Evolutionary conservation across 2,888 invertebrate genomes (phyloP), one percentile per base, ranked within the genome.

Genomic region (Abrostola triplasia): DNA sequence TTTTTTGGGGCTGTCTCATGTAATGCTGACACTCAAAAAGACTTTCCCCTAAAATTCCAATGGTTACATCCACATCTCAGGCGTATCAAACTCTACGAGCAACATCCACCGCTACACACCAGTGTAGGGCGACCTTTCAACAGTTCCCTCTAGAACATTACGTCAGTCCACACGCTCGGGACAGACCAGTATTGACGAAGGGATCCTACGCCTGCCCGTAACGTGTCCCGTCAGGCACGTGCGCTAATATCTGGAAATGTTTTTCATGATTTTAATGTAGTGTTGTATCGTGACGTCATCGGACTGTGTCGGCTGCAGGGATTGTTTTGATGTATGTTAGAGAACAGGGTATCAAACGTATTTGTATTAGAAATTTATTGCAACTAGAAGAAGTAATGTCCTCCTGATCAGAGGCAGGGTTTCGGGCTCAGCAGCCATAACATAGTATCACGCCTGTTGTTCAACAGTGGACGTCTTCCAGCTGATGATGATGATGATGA

Each of bases 131-230:
- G 7, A 67, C 42, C 42, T 44, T 71, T 57, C 9, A n/a, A 0
- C 24, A n/a, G n/a, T 50, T 47, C 10, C 4, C 38, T 50, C 36
- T 41, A 47, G 9, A 48, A 12, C n/a, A n/a, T 72, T 59, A 64
- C 59, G 67, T 72, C 65, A 71, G 35, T 10, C 47, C 65, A 37
- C 13, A 8, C 35, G 76, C 40, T 56, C 37, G 0, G 0, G 12
- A 54, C 70, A 71, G 77, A 24, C 37, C 35, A n/a, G 36, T 42
- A 10, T 40, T 71, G 76, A 71, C 55, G 70, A 64, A 53, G 70
- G 76, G 36, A 48, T 35, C 59, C 70, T 70, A 61, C 13, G 51
- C 12, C 65, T 70, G 70, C 54, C 70, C 64, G 42, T 13, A 58
- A 11, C 70, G 76, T 24, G 36, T 70, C 65, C 64, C 35, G 24